Evolutionary conservation across 2,113 vertebrate genomes (phyloP), one percentile per base, ranked within the genome.

Genomic region (Parus major): DNA sequence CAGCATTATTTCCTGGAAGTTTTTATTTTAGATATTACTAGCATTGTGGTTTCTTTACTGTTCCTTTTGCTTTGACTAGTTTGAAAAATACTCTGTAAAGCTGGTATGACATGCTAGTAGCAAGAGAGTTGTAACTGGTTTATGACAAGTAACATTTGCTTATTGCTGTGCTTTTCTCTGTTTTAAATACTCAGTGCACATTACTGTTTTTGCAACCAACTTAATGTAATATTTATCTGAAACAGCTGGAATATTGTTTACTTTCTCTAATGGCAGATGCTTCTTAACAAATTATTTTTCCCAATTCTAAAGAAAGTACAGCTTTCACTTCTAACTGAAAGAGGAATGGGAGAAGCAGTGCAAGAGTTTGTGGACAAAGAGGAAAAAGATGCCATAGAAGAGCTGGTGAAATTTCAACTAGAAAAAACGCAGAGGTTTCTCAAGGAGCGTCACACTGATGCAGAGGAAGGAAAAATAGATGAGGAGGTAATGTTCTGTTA

Each of bases 351-450:
- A 31, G 99, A 99, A 97, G 99, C 99, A 28, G 99, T 99, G 76
- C 99, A 99, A 92, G 99, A 99, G 95, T 99, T 99, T 96, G 99
- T 99, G 81, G 99, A 99, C 96, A 99, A 99, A 96, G 99, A 99
- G 46, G 99, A 99, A 84, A 99, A 98, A 92, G 99, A 99, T 68
- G 99, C 99, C 82, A 99, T 99, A 64, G 99, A 99, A 93, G 99
- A 99, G 84, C 61, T 99, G 81, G 99, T 99, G 95, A 98, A 98
- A 88, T 99, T 99, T 95, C 99, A 99, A 70, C 97, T 99, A 73
- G 99, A 99, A 96, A 99, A 99, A 96, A 99, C 99, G 1, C 99
- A 99, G 75, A 97, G 98, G 57, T 99, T 98, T 98, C 99, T 99
- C 66, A 98, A 98, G 96, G 98, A 98, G 73, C 98, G 98, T 63